These are phyloP conservation scores for Montipora foliosa DNA, from an alignment of 64 coral and sea anemone genomes.

Conservation along the genomic window DNA sequence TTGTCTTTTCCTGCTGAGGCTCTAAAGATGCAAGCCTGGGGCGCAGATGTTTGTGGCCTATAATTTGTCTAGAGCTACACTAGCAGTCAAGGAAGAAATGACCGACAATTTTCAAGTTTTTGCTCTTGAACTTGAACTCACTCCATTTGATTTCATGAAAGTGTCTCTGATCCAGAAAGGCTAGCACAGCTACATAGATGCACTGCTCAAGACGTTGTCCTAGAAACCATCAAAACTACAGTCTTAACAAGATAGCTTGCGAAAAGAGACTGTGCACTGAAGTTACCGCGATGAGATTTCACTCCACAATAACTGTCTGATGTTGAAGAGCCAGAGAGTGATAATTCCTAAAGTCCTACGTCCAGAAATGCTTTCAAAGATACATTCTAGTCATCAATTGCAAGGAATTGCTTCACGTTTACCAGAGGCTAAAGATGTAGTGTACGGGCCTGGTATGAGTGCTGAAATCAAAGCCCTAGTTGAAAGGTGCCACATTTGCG, in stretches of 20 bases:
- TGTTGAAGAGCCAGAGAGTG: conserved; percentile 81
- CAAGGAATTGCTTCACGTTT: conserved; percentile 59
- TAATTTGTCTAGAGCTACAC: conserved; percentile 51
- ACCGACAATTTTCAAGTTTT: conserved; percentile 62
- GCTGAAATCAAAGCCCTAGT: conserved; percentile 52
- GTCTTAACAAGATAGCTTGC: conserved; percentile 58
- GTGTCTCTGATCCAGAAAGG: conserved; percentile 39
- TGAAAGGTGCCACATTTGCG: not conserved
- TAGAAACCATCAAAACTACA: conserved; percentile 24
- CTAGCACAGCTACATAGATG: conserved; percentile 33
- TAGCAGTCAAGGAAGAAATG: conserved; percentile 4
- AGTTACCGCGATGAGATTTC: conserved; percentile 67
- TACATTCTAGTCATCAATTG: conserved; percentile 68
- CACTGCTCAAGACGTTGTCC: conserved; percentile 18
- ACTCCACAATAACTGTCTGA: conserved; percentile 55
- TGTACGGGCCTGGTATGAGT: conserved; percentile 69
- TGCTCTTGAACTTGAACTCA: conserved; percentile 62
- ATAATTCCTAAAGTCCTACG: conserved; percentile 64
- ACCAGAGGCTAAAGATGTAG: conserved; percentile 47
- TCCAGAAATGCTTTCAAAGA: conserved; percentile 61
- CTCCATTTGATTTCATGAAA: conserved; percentile 54
- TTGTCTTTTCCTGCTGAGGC: not conserved
- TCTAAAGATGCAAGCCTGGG: conserved; percentile 4
- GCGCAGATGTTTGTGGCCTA: conserved; percentile 62
- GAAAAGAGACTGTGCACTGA: conserved; percentile 61